Evolutionary conservation across 2,888 invertebrate genomes (phyloP).

Genomic region (Drosophila austrosaltans): DNA sequence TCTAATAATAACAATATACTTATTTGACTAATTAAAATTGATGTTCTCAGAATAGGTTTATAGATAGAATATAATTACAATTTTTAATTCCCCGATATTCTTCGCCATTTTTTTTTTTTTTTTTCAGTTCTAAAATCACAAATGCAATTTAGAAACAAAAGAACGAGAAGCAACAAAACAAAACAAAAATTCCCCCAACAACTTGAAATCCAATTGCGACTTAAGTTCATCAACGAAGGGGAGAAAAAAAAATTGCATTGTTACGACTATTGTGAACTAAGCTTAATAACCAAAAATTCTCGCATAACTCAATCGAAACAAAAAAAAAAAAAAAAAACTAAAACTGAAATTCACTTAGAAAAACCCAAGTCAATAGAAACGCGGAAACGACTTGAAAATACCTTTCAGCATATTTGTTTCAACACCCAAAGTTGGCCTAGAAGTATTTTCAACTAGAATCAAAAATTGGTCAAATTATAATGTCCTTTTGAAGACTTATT

Average conservation of each 20-base stretch:
- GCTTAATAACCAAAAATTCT: slow-evolving; percentile 67
- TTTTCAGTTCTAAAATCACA: slow-evolving; percentile 21
- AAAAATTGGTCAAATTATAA: no score
- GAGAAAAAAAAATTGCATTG: slow-evolving; percentile 65
- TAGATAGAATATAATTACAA: neutral
- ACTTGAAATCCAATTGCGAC: slow-evolving; percentile 31
- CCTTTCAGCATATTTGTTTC: neutral
- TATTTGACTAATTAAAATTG: neutral
- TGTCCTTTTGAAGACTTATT: no score
- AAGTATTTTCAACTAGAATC: no score
- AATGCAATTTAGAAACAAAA: slow-evolving; percentile 34
- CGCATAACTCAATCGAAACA: slow-evolving; percentile 65
- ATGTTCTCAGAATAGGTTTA: slow-evolving; percentile 9
- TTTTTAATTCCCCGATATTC: neutral
- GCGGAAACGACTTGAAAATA: neutral
- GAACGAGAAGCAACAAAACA: slow-evolving; percentile 23
- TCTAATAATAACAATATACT: slow-evolving; percentile 21
- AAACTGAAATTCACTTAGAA: slow-evolving; percentile 51
- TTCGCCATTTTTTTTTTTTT: slow-evolving; percentile 33
- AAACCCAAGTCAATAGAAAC: neutral
- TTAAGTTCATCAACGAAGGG: slow-evolving; percentile 41
- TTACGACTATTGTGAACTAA: slow-evolving; percentile 49
- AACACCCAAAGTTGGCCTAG: no score
- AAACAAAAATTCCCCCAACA: slow-evolving; percentile 48
- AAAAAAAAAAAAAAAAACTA: slow-evolving; percentile 49